Evolutionary conservation across 2,888 invertebrate species (phyloP), one percentile per base, ranked within the genome.

Genomic region (Cosmia pyralina): DNA sequence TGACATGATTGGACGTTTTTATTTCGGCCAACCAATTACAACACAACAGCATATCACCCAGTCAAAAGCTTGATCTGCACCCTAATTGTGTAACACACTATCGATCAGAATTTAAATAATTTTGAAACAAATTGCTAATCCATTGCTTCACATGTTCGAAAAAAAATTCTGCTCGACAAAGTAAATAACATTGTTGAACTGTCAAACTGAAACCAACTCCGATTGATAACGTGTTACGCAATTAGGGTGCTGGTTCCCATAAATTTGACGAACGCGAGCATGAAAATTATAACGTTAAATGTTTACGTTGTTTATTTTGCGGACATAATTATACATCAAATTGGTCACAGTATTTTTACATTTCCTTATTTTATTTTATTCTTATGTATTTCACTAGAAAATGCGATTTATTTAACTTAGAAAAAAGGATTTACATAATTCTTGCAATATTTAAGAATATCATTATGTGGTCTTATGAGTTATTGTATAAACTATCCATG

Each of bases 241-340:
- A n/a, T n/a, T n/a, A n/a, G n/a, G n/a, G n/a, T n/a, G n/a, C n/a
- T 8, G 1, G 17, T 55, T 62, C n/a, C 0, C 38, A 15, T 1
- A 34, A 34, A 15, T 55, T 22, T n/a, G 3, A n/a, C 10, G n/a
- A 58, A 59, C 4, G 28, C 4, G 2, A 6, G 4, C 46, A 60
- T 44, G 2, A 53, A 28, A 28, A 13, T n/a, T 7, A 3, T n/a
- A 19, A 57, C 0, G 5, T 13, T 13, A 15, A 38, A 19, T 50
- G 69, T 52, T 34, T 11, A 48, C 22, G 53, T 52, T 46, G 6
- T 53, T 71, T 69, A 52, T 48, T 64, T 62, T 55, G 79, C 48
- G 63, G 71, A 71, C 71, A 83, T 74, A 77, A 3, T 76, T 62
- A 60, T 79, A 79, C 17, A 62, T 63, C 58, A 60, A 46, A 72